Conservation (phyloP, 2,888 invertebrate species). For the Poecilus cupreus region DNA sequence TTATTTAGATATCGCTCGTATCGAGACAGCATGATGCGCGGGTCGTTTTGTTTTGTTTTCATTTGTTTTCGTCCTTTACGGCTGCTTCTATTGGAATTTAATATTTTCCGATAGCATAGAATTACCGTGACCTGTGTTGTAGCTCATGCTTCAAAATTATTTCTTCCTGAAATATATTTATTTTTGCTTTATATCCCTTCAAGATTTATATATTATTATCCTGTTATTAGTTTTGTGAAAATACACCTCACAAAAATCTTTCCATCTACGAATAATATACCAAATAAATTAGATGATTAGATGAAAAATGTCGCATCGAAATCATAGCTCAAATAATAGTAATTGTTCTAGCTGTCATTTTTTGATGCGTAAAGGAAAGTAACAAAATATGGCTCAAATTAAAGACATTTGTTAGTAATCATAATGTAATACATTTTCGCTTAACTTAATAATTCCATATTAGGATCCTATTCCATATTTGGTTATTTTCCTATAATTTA, state of each 20-base stretch:
- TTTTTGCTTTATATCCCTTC: background rate
- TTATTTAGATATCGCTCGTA: conserved; percentile 48
- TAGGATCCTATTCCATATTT: too few species aligned
- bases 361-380: too few species aligned
- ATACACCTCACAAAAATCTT: background rate
- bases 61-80: conserved; percentile 39
- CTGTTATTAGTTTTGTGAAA: background rate
- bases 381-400: too few species aligned
- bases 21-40: conserved; percentile 37
- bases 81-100: conserved; percentile 43
- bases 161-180: background rate
- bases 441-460: too few species aligned
- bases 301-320: too few species aligned
- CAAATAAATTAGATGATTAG: too few species aligned
- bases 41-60: conserved; percentile 27
- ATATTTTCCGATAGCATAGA: conserved; percentile 39
- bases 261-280: too few species aligned
- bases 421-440: too few species aligned
- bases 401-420: too few species aligned
- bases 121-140: conserved; percentile 16
- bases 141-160: conserved; percentile 28
- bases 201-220: background rate
- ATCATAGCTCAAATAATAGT: too few species aligned
- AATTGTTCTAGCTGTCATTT: too few species aligned
- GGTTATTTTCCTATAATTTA: too few species aligned